Percentiles rank a stretch among this genome's conserved stretches.
These are phyloP conservation scores for Xestia c-nigrum DNA, from an alignment of 2,888 invertebrate genomes.

Conservation along the genomic window DNA sequence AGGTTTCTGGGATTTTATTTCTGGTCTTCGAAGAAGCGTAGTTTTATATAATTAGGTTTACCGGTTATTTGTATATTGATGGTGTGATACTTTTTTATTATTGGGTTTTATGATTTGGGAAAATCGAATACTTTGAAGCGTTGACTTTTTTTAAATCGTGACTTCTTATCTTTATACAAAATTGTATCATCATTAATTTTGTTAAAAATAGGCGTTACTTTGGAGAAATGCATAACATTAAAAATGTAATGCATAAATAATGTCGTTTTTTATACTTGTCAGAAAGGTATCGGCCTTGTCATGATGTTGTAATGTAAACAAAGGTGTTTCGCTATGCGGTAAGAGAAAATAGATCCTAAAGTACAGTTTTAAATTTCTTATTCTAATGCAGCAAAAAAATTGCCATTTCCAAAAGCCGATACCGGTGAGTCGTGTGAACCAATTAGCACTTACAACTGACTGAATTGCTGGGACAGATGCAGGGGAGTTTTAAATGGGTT, in stretches of 20 bases:
- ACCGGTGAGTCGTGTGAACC: background rate
- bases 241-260: no score
- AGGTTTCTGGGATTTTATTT: constrained; percentile 11
- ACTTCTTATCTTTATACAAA: background rate
- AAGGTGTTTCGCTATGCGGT: no score
- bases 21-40: background rate
- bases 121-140: no score
- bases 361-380: no score
- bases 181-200: background rate
- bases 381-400: background rate
- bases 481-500: background rate
- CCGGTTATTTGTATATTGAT: background rate
- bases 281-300: no score
- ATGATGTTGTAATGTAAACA: no score
- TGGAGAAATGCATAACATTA: no score
- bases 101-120: background rate
- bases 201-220: no score
- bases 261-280: no score
- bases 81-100: background rate
- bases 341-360: no score
- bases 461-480: background rate
- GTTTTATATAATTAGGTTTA: background rate
- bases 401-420: background rate
- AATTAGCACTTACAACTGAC: constrained; percentile 13
- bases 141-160: background rate